A percentile compares a stretch with the other conserved stretches of the same genome.
phyloP scores from a whole-genome alignment of 92 coral and sea anemone species.

The Pocillopora grandis region DNA sequence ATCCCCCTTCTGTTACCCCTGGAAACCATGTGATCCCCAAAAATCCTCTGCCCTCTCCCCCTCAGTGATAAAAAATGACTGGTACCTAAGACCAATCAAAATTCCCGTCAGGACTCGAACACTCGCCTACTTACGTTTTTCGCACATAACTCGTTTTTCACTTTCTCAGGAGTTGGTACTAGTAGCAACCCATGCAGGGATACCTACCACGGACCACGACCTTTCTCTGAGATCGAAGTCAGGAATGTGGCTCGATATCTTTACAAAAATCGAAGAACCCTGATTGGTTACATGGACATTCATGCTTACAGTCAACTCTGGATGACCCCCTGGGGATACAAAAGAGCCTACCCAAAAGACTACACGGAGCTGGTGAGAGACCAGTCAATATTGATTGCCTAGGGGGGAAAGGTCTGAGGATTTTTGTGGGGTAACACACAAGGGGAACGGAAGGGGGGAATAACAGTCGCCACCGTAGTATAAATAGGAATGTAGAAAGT shows the following conservation, averaged over 20 bases:
- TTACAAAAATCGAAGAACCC: constrained; percentile 66
- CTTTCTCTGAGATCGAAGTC: constrained; percentile 92
- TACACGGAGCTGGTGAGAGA: constrained; percentile 66
- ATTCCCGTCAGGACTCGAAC: not conserved
- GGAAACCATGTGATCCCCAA: too few relatives aligned
- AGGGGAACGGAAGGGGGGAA: too few relatives aligned
- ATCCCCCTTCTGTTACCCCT: too few relatives aligned
- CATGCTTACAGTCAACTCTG: constrained; percentile 98
- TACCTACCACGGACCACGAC: constrained; percentile 78
- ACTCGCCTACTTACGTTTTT: not conserved
- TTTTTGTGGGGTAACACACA: too few relatives aligned
- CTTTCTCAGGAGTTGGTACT: constrained; percentile 64
- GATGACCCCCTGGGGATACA: constrained; percentile 97
- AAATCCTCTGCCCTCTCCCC: too few relatives aligned
- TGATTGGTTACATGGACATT: constrained; percentile 92
- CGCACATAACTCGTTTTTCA: not conserved
- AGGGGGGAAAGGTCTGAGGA: too few relatives aligned
- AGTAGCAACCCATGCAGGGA: constrained; percentile 74
- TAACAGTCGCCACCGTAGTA: too few relatives aligned
- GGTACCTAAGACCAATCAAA: too few relatives aligned
- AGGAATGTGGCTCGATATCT: constrained; percentile 82
- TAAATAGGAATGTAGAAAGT: too few relatives aligned
- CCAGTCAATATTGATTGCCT: not conserved
- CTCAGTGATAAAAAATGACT: too few relatives aligned
- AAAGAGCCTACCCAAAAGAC: constrained; percentile 51